These are phyloP conservation scores for Coregonus sp. DNA, from an alignment of 2,797 vertebrate genomes.

Conservation along the genomic window DNA sequence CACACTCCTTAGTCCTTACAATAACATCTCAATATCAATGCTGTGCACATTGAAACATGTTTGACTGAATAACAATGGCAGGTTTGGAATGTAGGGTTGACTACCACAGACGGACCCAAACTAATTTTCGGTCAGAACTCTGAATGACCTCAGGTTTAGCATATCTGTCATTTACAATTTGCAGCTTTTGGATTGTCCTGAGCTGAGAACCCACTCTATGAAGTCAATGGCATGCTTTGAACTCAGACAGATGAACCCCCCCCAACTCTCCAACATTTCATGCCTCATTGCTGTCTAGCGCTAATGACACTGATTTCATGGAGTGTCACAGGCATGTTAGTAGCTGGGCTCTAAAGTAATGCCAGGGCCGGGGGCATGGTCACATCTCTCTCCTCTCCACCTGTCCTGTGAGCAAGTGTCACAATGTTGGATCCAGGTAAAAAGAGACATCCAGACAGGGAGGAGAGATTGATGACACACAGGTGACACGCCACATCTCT, in stretches of 20 bases:
- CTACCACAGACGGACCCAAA: neutral
- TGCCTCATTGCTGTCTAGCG: constrained; percentile 45
- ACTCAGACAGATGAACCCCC: constrained; percentile 59
- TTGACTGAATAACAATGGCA: neutral
- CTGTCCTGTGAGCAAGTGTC: constrained; percentile 38
- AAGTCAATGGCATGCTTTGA: constrained; percentile 78
- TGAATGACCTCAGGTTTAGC: constrained; percentile 70
- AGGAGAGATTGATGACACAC: constrained; percentile 38
- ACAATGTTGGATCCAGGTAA: constrained; percentile 37
- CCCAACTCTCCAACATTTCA: constrained; percentile 55
- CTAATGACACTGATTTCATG: constrained; percentile 69
- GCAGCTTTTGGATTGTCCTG: constrained; percentile 59
- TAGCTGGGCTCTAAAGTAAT: constrained; percentile 42
- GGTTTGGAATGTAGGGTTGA: neutral
- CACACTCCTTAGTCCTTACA: neutral
- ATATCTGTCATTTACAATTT: constrained; percentile 76
- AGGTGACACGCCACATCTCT: constrained; percentile 51
- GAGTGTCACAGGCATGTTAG: constrained; percentile 59
- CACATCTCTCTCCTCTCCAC: constrained; percentile 44
- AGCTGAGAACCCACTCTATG: constrained; percentile 54
- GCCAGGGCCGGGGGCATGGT: constrained; percentile 44
- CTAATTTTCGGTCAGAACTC: constrained; percentile 52
- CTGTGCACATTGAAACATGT: neutral
- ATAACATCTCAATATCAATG: neutral
- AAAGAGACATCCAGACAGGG: constrained; percentile 5